phyloP scores from a whole-genome alignment of 2,888 invertebrate genomes.

The Xestia sexstrigata region DNA sequence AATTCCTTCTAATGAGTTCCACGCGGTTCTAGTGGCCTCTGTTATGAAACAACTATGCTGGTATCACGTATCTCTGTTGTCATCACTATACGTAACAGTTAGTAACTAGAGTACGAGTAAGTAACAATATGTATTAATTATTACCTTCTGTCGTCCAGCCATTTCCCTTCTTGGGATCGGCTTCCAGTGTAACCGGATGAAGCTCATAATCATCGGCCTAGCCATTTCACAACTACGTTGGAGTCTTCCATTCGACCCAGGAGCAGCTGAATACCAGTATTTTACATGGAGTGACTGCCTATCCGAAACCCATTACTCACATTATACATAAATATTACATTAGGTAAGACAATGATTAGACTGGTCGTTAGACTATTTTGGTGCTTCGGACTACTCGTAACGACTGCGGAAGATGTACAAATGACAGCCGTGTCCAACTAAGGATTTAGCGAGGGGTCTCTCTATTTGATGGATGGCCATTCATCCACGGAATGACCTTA shows the following conservation, averaged over 20 bases:
- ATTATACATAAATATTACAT: too few species aligned
- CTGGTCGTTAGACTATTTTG: neutral
- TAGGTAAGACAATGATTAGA: neutral
- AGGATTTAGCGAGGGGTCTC: too few species aligned
- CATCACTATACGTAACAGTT: conserved; percentile 62
- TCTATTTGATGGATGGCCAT: neutral
- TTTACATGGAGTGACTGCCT: neutral
- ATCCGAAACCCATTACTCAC: neutral
- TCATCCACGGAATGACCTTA: neutral
- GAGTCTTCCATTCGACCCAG: neutral
- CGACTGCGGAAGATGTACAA: neutral
- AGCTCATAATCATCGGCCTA: neutral
- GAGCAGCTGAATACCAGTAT: too few species aligned
- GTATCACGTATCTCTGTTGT: conserved; percentile 60
- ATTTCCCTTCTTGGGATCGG: neutral
- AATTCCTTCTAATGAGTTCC: conserved; percentile 43
- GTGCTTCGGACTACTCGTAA: neutral
- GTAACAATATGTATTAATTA: conserved; percentile 18
- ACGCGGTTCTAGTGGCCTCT: conserved; percentile 49
- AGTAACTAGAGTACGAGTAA: conserved; percentile 31
- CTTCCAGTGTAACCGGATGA: neutral
- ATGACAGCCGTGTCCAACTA: neutral
- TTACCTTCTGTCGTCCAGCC: neutral
- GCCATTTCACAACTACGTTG: neutral
- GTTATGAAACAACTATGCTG: conserved; percentile 60